Evolutionary conservation across 1,140 invertebrate genomes (phyloP), one percentile per base, ranked within the genome.

Genomic region (Neotoxoptera formosana): DNA sequence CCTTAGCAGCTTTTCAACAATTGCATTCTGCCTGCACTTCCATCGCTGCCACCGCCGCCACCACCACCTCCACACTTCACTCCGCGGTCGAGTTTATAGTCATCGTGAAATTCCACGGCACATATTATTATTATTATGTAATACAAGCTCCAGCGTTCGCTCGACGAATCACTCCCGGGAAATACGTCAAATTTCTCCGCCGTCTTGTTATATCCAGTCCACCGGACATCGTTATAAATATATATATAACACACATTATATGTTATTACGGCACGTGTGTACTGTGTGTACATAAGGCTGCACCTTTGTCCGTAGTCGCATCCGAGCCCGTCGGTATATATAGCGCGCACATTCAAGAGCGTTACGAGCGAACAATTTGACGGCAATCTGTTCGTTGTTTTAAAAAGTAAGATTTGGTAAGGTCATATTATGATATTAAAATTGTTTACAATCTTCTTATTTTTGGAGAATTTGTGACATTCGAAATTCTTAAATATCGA

Each of bases 121-220:
- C n/a, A 76, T 76, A 76, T 76, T 76, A 76, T 76, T 76, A 76
- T 76, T 76, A 76, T 76, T 76, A n/a, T 76, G n/a, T 76, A 76
- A 76, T 76, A 76, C 60, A n/a, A 76, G 14, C 60, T 76, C n/a
- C 14, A 14, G 30, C 14, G n/a, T 76, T 76, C 60, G 14, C 30
- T 17, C 60, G 2, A n/a, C 60, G 30, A 76, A 76, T 34, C 14
- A 76, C 60, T 76, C 20, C 60, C 30, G 60, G 14, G 14, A 76
- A 76, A 76, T n/a, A 76, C n/a, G 60, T 76, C 17, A 76, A n/a
- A 76, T 76, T n/a, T 76, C n/a, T 76, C 11, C 60, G 7, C 30
- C 60, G 14, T 17, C 60, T 34, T 76, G n/a, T 76, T 76, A 76
- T 34, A 76, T n/a, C 25, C 60, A 30, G 30, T 67, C 60, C 60